Conservation (phyloP, 2,888 invertebrate species). For the Lissonota sp. region DNA sequence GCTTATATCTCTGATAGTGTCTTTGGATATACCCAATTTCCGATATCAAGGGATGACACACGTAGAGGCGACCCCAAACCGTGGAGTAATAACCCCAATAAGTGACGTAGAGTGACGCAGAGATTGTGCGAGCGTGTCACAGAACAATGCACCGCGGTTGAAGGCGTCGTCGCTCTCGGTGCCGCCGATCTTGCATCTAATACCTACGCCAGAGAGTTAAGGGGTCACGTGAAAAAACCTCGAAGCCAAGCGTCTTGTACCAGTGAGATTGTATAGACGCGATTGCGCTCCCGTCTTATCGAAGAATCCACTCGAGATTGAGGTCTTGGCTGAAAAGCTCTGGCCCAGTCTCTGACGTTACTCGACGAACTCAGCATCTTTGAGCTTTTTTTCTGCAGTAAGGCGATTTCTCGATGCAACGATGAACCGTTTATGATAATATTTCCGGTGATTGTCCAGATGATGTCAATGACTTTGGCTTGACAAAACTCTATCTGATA, state of each 20-base stretch:
- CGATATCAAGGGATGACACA: no score
- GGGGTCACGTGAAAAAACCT: conserved; percentile 27
- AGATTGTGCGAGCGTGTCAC: conserved; percentile 70
- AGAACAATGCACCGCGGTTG: conserved; percentile 68
- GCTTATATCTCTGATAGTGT: no score
- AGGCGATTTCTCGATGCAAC: no score
- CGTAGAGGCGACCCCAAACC: no score
- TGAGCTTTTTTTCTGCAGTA: not conserved
- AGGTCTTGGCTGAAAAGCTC: conserved; percentile 42
- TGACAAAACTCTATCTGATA: no score
- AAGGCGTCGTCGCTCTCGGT: conserved; percentile 64
- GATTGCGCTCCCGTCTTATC: conserved; percentile 13
- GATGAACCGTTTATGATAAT: no score
- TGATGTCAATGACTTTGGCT: no score
- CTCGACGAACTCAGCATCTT: conserved; percentile 20
- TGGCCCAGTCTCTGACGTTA: not conserved
- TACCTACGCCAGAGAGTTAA: conserved; percentile 34
- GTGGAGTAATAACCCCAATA: no score
- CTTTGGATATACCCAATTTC: no score
- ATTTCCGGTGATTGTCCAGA: no score
- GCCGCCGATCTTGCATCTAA: conserved; percentile 67
- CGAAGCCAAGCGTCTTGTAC: not conserved
- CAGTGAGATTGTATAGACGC: conserved; percentile 16
- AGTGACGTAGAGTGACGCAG: not conserved
- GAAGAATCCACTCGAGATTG: conserved; percentile 44